Percentiles rank a stretch among this genome's conserved stretches.
These are phyloP conservation scores for Porites divaricata DNA, from an alignment of 92 coral and sea anemone genomes.

Conservation along the genomic window DNA sequence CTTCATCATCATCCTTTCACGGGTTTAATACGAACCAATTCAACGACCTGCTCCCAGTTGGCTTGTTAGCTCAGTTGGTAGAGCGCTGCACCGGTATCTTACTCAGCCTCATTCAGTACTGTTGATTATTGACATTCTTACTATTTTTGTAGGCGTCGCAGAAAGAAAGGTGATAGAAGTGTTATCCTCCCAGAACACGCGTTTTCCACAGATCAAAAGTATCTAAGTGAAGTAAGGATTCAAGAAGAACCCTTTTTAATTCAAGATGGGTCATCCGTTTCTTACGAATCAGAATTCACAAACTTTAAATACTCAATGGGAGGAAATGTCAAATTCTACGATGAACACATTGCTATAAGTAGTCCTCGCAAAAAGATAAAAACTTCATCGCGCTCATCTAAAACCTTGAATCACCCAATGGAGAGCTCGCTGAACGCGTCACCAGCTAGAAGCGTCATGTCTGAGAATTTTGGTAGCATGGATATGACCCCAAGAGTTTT, in stretches of 20 bases:
- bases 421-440: conserved; percentile 30
- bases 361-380: conserved; percentile 72
- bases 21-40: too few species aligned
- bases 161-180: conserved; percentile 53
- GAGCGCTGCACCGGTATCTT: too few species aligned
- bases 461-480: conserved; percentile 39
- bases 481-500: conserved; percentile 44
- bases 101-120: too few species aligned
- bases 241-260: conserved; percentile 71
- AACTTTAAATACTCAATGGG: conserved; percentile 98
- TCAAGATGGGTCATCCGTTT: conserved; percentile 62
- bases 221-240: conserved; percentile 71
- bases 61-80: too few species aligned
- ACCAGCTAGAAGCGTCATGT: conserved; percentile 27
- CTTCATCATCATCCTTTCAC: too few species aligned
- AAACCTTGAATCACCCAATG: conserved; percentile 5
- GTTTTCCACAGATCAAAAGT: conserved; percentile 58
- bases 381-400: conserved; percentile 22
- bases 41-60: too few species aligned
- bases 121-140: not conserved
- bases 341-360: conserved; percentile 82
- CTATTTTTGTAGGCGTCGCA: conserved; percentile 32
- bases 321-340: conserved; percentile 89
- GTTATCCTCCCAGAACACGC: conserved; percentile 76
- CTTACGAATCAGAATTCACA: conserved; percentile 57